phyloP scores from a whole-genome alignment of 2,113 vertebrate genomes.

The Crotalus tigris region DNA sequence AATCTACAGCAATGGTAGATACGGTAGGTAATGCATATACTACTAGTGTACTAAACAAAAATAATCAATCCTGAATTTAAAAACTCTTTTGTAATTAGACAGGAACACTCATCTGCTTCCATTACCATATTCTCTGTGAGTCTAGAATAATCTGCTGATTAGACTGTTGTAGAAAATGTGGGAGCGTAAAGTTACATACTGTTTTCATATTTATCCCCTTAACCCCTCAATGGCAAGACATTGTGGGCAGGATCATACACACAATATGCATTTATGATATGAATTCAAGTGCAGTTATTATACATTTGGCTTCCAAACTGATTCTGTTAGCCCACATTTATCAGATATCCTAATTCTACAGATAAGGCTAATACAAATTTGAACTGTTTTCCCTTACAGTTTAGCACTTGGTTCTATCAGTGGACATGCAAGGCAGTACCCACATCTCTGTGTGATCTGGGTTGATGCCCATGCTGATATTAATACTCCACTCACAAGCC shows the following conservation, averaged over 20 bases:
- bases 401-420: constrained; percentile 89
- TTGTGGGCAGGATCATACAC: not conserved
- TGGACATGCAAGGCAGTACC: constrained; percentile 85
- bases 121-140: not conserved
- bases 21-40: not conserved
- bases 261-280: not conserved
- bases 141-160: not conserved
- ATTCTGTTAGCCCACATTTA: not conserved
- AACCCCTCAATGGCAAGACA: not conserved
- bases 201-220: not conserved
- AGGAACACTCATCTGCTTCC: not conserved
- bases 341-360: not conserved
- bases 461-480: constrained; percentile 95
- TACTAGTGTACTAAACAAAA: not conserved
- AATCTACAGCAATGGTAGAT: not conserved
- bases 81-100: not conserved
- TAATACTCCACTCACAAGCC: constrained; percentile 90
- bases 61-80: not conserved
- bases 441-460: constrained; percentile 92
- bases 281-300: not conserved
- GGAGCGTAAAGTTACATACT: not conserved
- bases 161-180: not conserved
- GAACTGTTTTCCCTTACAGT: constrained; percentile 64
- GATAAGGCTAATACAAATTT: not conserved
- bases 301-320: not conserved